Percentiles rank a stretch among this genome's conserved stretches.
Evolutionary conservation across 2,797 vertebrate genomes (phyloP).

Genomic region (Schizothorax lantsangensis): DNA sequence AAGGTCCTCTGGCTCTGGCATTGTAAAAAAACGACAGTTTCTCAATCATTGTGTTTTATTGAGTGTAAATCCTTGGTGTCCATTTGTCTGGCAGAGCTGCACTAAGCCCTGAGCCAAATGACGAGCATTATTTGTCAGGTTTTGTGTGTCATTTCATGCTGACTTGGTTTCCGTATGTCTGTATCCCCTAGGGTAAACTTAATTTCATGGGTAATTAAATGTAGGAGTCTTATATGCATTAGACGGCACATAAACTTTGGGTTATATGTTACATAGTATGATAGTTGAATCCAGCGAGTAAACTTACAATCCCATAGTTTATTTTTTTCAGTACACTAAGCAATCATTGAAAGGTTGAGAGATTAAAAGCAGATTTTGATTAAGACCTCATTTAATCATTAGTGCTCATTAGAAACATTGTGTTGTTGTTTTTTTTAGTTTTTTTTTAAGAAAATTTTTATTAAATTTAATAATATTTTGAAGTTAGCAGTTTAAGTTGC

Average conservation of each 20-base stretch:
- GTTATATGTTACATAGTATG: background rate
- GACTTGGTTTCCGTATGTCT: slow-evolving; percentile 54
- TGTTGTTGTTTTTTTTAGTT: background rate
- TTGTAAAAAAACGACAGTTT: slow-evolving; percentile 15
- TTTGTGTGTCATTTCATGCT: slow-evolving; percentile 66
- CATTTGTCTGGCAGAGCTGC: slow-evolving; percentile 42
- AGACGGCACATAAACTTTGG: slow-evolving; percentile 34
- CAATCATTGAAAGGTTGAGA: background rate
- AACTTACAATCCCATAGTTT: background rate
- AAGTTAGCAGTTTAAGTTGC: background rate
- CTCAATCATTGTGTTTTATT: slow-evolving; percentile 45
- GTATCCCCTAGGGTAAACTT: slow-evolving; percentile 50
- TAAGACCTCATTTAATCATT: background rate
- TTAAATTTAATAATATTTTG: background rate
- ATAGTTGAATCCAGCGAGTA: background rate
- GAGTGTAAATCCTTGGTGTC: slow-evolving; percentile 47
- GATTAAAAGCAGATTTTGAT: background rate
- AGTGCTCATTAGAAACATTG: background rate
- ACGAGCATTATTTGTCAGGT: slow-evolving; percentile 32
- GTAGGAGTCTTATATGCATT: slow-evolving; percentile 32
- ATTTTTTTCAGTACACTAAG: background rate
- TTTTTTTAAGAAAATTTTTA: background rate
- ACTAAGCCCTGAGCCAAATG: slow-evolving; percentile 37
- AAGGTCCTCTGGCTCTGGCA: slow-evolving; percentile 24
- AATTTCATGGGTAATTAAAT: slow-evolving; percentile 61